Percentiles rank a stretch among this genome's conserved stretches.
phyloP scores from a whole-genome alignment of 2,888 invertebrate genomes.

The Drosophila maculinotata region DNA sequence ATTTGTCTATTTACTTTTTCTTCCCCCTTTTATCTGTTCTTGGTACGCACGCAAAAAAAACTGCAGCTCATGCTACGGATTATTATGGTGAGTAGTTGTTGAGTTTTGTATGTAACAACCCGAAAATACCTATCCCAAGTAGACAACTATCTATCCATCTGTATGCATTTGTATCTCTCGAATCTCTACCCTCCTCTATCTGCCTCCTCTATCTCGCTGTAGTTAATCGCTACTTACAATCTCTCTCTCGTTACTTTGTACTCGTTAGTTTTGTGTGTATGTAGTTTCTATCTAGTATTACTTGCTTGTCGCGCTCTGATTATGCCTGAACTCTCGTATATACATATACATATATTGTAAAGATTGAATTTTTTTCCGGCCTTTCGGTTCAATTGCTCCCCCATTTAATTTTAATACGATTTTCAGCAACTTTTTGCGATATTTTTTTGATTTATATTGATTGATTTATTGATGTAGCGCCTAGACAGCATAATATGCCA shows the following conservation, averaged over 20 bases:
- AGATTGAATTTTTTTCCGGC: conserved; percentile 20
- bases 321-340: conserved; percentile 8
- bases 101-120: conserved; percentile 67
- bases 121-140: conserved; percentile 1
- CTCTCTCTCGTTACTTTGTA: conserved; percentile 29
- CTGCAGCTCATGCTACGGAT: conserved; percentile 97
- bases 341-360: conserved; percentile 12
- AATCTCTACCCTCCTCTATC: conserved; percentile 12
- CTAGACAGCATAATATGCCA: conserved; percentile 13
- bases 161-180: conserved; percentile 6
- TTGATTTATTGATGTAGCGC: conserved; percentile 23
- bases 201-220: conserved; percentile 8
- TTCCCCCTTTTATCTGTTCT: conserved; percentile 73
- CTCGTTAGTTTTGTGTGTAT: conserved; percentile 36
- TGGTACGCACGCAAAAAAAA: conserved; percentile 77
- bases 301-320: conserved; percentile 8
- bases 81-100: conserved; percentile 97
- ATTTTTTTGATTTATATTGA: conserved; percentile 18
- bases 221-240: conserved; percentile 21
- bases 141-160: not conserved
- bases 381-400: conserved; percentile 15
- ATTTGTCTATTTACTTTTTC: conserved; percentile 81
- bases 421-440: conserved; percentile 11
- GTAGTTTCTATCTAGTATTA: conserved; percentile 20
- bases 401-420: conserved; percentile 17